Percentiles rank a stretch among this genome's conserved stretches.
phyloP scores from a whole-genome alignment of 2,797 vertebrate genomes.

The Aulostomus chinensis region DNA sequence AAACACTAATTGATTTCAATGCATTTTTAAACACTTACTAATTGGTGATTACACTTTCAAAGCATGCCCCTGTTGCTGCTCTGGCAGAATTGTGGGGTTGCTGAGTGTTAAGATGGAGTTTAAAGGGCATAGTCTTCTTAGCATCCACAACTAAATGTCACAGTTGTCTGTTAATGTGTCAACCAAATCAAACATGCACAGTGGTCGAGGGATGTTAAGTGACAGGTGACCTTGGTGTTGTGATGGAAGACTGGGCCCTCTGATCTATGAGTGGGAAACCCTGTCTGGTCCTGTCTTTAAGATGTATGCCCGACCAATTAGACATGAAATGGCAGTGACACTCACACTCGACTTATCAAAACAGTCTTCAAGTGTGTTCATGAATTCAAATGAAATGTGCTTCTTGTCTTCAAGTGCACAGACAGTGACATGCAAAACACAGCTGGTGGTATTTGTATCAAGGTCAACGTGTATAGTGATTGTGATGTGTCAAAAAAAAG shows the following conservation, averaged over 20 bases:
- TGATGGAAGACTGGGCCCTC: constrained; percentile 75
- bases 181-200: constrained; percentile 78
- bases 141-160: constrained; percentile 78
- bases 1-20: constrained; percentile 81
- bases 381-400: constrained; percentile 73
- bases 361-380: constrained; percentile 66
- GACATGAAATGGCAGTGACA: constrained; percentile 73
- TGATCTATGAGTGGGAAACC: constrained; percentile 73
- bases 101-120: constrained; percentile 62
- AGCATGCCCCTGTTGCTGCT: constrained; percentile 66
- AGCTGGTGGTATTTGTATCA: constrained; percentile 39
- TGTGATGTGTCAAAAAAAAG: constrained; percentile 48
- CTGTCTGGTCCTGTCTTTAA: constrained; percentile 67
- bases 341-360: constrained; percentile 71
- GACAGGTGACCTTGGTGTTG: constrained; percentile 78
- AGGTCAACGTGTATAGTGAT: constrained; percentile 42
- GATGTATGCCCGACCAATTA: constrained; percentile 71
- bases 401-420: constrained; percentile 40
- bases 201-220: constrained; percentile 72
- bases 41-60: constrained; percentile 78
- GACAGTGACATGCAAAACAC: constrained; percentile 35
- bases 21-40: constrained; percentile 81
- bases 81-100: constrained; percentile 46
- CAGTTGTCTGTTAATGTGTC: constrained; percentile 81
- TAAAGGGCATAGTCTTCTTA: constrained; percentile 75